Base-by-base conservation (phyloP, 2,797 vertebrate species). In the Balearica regulorum region DNA sequence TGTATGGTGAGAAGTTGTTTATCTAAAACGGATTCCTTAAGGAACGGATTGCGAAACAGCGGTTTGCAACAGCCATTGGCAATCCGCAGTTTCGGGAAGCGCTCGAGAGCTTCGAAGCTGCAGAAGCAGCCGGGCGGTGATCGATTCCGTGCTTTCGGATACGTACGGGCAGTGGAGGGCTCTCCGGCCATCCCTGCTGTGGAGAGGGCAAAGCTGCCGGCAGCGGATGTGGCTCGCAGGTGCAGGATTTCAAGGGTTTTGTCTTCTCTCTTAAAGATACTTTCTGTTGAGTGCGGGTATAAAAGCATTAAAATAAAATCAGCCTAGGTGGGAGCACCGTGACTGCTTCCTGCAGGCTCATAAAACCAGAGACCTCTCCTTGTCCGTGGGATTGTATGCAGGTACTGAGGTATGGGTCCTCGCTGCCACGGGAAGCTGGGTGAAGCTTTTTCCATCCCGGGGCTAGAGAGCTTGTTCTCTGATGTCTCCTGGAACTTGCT, bases 21-120 rank as follows among this genome's bases (percentile, higher is more conserved):
- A 25, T 37, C 70, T 20, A 5, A 22, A 35, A 0, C 31, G 0
- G 6, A 10, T 65, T 80, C 58, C 68, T 22, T n/a, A 22, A 14
- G 68, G 58, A 37, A 12, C 1, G 20, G 54, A 4, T 53, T 83
- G 64, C 2, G 24, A 9, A 57, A 33, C 26, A 5, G 44, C 61
- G 2, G 11, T 44, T 57, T 39, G 11, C 17, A 24, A 12, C 64
- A 46, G 68, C 28, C n/a, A 1, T 4, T 26, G n/a, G 43, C 35
- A 6, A 0, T 6, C 2, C 0, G 58, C 69, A 19, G 11, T 20
- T 35, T 15, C 0, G 3, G 73, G 62, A 41, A 39, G 79, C 2
- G 0, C 86, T 24, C 1, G 0, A 48, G 66, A 55, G 55, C 72
- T 44, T 21, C 10, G 1, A 0, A 15, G 51, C 65, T 53, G 62